phyloP scores from a whole-genome alignment of 1,140 invertebrate species.

The Agrypnia vestita region DNA sequence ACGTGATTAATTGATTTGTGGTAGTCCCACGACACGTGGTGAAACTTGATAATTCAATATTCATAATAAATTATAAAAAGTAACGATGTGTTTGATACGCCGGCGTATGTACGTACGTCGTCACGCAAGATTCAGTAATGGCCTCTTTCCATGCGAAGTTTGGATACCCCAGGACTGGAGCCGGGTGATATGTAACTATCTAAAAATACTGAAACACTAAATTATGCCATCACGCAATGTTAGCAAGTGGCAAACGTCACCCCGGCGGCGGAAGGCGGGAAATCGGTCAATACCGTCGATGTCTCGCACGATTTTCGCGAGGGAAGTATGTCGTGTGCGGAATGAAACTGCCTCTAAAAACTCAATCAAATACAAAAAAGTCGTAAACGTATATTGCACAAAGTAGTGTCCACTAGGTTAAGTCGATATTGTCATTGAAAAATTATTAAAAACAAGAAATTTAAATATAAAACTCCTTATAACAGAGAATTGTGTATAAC shows the following conservation, averaged over 20 bases:
- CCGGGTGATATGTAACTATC: constrained; percentile 14
- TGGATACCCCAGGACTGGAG: background rate
- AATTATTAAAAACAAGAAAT: too few species aligned
- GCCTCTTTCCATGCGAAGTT: background rate
- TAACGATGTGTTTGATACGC: constrained; percentile 37
- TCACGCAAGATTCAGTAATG: constrained; percentile 14
- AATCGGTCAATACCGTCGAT: constrained; percentile 12
- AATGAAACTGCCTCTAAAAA: too few species aligned
- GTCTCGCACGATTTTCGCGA: background rate
- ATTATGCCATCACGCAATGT: constrained; percentile 34
- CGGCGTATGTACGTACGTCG: background rate
- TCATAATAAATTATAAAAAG: constrained; percentile 22
- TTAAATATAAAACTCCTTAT: too few species aligned
- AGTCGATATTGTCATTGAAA: too few species aligned
- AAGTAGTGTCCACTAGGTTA: too few species aligned
- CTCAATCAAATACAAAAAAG: too few species aligned
- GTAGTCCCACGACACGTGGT: constrained; percentile 12
- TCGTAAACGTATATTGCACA: too few species aligned
- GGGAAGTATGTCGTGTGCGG: too few species aligned
- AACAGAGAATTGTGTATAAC: too few species aligned
- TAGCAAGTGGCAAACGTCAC: constrained; percentile 2
- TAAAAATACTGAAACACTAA: constrained; percentile 22
- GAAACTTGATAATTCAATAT: constrained; percentile 45
- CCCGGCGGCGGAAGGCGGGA: background rate
- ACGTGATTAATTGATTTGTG: too few species aligned